Conservation (phyloP, 2,113 vertebrate genomes). For the Octodon degus region DNA sequence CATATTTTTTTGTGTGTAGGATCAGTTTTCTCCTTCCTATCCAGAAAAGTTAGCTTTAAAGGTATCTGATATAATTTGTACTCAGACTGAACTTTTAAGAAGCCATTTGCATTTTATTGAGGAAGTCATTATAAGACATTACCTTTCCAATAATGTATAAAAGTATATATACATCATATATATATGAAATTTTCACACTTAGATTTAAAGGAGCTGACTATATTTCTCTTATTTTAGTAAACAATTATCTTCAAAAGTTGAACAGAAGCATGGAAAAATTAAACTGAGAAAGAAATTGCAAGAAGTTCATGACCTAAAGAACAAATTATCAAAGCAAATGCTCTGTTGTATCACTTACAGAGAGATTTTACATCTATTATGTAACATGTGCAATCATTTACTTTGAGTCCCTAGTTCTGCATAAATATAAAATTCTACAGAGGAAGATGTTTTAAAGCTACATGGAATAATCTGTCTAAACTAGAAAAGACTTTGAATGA, state of each 20-base stretch:
- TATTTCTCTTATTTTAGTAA: constrained; percentile 53
- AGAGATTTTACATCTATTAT: background rate
- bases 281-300: constrained; percentile 37
- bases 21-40: background rate
- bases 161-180: background rate
- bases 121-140: constrained; percentile 41
- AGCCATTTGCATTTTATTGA: background rate
- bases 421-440: background rate
- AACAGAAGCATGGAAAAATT: constrained; percentile 46
- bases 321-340: constrained; percentile 54
- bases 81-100: constrained; percentile 25
- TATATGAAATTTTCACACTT: constrained; percentile 19
- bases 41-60: background rate
- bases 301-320: constrained; percentile 42
- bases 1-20: background rate
- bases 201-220: constrained; percentile 47
- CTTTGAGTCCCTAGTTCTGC: background rate
- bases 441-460: background rate
- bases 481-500: background rate
- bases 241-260: constrained; percentile 34
- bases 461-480: background rate
- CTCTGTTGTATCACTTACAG: background rate
- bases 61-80: background rate
- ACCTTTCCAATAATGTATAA: background rate
- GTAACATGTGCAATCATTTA: background rate